phyloP scores from a whole-genome alignment of 2,888 invertebrate genomes.

The Altica lythri region DNA sequence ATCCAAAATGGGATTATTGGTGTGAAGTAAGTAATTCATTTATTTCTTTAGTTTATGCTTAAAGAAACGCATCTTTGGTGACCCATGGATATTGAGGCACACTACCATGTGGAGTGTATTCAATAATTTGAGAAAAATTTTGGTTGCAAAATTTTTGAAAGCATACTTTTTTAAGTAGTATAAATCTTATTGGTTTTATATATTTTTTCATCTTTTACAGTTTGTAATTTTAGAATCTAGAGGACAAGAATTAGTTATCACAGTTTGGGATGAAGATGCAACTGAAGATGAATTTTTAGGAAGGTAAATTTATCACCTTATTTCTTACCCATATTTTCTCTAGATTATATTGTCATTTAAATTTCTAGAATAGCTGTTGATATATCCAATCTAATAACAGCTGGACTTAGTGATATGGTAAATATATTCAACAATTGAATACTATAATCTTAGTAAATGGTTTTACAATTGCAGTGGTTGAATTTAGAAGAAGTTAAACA shows the following conservation, averaged over 20 bases:
- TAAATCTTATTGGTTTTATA: too few species aligned
- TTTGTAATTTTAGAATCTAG: constrained; percentile 40
- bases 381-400: constrained; percentile 68
- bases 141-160: too few species aligned
- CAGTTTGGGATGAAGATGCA: constrained; percentile 43
- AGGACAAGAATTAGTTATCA: constrained; percentile 41
- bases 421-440: constrained; percentile 46
- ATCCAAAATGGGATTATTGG: constrained; percentile 97
- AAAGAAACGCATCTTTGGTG: too few species aligned
- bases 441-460: too few species aligned
- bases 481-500: constrained; percentile 92
- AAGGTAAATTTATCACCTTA: constrained; percentile 30
- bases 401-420: constrained; percentile 73
- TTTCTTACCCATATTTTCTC: neutral
- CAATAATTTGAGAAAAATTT: too few species aligned
- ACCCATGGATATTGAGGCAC: too few species aligned
- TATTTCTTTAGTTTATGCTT: too few species aligned
- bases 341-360: constrained; percentile 2
- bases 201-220: too few species aligned
- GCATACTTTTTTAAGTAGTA: too few species aligned
- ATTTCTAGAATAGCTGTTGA: constrained; percentile 70
- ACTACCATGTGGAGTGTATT: too few species aligned
- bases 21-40: constrained; percentile 86
- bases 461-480: constrained; percentile 89
- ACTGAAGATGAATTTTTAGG: constrained; percentile 46